These are phyloP conservation scores for Chelonus insularis DNA, from an alignment of 1,140 invertebrate genomes.

Conservation along the genomic window DNA sequence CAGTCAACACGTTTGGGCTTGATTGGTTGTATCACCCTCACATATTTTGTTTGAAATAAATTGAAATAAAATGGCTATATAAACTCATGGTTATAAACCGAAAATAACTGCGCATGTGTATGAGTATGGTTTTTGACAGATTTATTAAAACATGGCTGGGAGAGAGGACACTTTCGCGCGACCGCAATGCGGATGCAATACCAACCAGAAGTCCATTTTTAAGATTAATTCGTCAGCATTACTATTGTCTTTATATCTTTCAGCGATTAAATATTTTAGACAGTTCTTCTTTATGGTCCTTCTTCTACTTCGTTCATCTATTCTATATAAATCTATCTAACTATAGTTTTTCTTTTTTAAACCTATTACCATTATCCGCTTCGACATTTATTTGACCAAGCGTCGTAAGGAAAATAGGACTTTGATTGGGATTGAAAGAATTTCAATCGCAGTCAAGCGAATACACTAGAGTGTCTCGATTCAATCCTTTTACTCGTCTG, in stretches of 20 bases:
- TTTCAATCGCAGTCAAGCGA: conserved; percentile 41
- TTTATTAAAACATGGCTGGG: not conserved
- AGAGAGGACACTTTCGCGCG: conserved; percentile 7
- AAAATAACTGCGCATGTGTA: no score
- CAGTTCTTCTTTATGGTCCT: no score
- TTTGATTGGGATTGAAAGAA: conserved; percentile 47
- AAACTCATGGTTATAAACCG: not conserved
- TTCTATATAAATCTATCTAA: no score
- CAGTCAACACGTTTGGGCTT: not conserved
- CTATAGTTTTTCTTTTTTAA: not conserved
- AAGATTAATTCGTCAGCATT: conserved; percentile 28
- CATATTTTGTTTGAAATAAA: not conserved
- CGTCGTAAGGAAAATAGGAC: conserved; percentile 43
- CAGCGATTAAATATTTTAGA: no score
- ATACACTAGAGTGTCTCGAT: not conserved
- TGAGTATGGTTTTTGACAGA: not conserved
- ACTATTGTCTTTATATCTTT: not conserved
- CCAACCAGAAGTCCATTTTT: conserved; percentile 21
- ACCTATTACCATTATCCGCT: conserved; percentile 20
- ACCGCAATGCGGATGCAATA: conserved; percentile 42
- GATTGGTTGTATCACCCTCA: not conserved
- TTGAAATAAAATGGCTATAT: not conserved
- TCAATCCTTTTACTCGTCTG: conserved; percentile 3
- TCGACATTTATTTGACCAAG: conserved; percentile 24
- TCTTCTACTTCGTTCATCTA: not conserved